phyloP scores from a whole-genome alignment of 1,140 invertebrate species.

The Diachasmimorpha longicaudata region DNA sequence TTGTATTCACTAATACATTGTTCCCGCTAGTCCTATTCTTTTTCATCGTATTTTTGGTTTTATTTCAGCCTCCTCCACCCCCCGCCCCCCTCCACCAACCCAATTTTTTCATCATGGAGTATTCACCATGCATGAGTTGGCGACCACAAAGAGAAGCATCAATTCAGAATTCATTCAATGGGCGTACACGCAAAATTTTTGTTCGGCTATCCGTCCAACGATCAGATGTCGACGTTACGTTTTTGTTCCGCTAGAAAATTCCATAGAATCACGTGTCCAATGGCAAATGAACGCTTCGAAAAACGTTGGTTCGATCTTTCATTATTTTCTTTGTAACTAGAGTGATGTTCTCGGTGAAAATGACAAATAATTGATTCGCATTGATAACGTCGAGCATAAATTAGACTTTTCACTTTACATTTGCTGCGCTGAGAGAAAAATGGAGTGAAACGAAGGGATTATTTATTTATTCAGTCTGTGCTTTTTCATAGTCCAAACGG shows the following conservation, averaged over 20 bases:
- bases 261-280: not conserved
- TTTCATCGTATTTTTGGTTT: not conserved
- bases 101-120: not conserved
- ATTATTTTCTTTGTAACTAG: not conserved
- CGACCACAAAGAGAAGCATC: slow-evolving; percentile 1
- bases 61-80: too few relatives aligned
- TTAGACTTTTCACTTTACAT: not conserved
- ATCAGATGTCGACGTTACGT: not conserved
- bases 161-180: not conserved
- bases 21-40: not conserved
- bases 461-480: too few relatives aligned
- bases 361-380: not conserved
- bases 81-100: not conserved
- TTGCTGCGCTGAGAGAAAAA: too few relatives aligned
- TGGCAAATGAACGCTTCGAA: not conserved
- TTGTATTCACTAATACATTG: not conserved
- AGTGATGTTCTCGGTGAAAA: not conserved
- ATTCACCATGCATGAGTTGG: not conserved
- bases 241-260: not conserved
- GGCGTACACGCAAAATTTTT: not conserved
- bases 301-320: not conserved
- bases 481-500: too few relatives aligned
- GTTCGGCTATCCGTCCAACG: not conserved
- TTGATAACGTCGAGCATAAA: not conserved
- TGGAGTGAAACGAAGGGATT: too few relatives aligned